phyloP scores from a whole-genome alignment of 2,797 vertebrate genomes.

The Pteronotus mesoamericanus region DNA sequence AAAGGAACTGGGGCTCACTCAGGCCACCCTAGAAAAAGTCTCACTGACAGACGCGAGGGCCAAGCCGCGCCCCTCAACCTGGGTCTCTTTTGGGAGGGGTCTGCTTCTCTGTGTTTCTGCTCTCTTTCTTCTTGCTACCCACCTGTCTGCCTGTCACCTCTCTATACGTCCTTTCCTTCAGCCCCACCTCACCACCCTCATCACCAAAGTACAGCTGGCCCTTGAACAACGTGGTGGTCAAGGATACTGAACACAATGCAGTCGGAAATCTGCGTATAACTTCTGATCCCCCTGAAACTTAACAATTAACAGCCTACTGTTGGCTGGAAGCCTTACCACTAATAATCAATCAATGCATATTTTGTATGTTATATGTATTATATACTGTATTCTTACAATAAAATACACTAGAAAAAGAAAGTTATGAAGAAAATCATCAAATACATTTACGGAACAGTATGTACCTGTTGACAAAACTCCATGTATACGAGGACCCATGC shows the following conservation, averaged over 20 bases:
- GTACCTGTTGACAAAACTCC: background rate
- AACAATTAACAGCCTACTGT: background rate
- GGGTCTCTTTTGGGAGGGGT: accelerated
- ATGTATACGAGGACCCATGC: background rate
- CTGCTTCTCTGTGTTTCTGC: too few species aligned
- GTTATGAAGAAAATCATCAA: background rate
- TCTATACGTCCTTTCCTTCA: background rate
- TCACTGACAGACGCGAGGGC: accelerated
- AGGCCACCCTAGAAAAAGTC: background rate
- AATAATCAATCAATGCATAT: too few species aligned
- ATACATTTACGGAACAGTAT: background rate
- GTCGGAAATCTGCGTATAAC: too few species aligned
- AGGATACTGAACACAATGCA: background rate
- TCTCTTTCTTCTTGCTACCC: background rate
- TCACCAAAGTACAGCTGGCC: background rate
- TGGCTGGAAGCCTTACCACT: too few species aligned
- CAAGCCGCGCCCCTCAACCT: background rate
- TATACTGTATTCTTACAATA: background rate
- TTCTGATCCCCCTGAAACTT: background rate
- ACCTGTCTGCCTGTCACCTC: background rate
- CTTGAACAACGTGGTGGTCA: background rate
- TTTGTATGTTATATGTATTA: background rate
- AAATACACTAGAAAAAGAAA: background rate
- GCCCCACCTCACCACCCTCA: accelerated
- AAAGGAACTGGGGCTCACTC: background rate